phyloP scores from a whole-genome alignment of 1,140 invertebrate genomes.

The Euborellia annulipes region DNA sequence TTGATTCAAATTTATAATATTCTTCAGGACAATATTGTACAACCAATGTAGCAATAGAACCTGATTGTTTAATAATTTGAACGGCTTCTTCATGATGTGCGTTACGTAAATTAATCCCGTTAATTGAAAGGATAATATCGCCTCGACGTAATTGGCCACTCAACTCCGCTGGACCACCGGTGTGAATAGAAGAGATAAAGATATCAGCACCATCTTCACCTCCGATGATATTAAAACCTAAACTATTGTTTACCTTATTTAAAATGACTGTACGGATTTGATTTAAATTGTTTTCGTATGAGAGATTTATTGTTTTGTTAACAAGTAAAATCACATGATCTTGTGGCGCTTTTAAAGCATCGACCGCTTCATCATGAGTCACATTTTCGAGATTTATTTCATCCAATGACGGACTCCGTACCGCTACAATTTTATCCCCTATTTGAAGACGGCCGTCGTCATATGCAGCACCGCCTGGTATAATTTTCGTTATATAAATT shows the following conservation, averaged over 20 bases:
- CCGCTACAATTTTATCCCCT: slow-evolving; percentile 87
- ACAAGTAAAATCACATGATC: slow-evolving; percentile 80
- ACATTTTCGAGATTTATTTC: slow-evolving; percentile 90
- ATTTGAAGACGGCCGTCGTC: slow-evolving; percentile 81
- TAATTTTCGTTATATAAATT: slow-evolving; percentile 97
- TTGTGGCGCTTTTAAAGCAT: slow-evolving; percentile 84
- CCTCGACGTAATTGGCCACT: slow-evolving; percentile 77
- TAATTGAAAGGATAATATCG: slow-evolving; percentile 85
- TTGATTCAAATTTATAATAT: slow-evolving; percentile 96
- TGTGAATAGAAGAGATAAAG: slow-evolving; percentile 93
- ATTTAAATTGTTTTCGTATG: slow-evolving; percentile 31
- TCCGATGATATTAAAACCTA: slow-evolving; percentile 98
- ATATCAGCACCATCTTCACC: slow-evolving; percentile 98
- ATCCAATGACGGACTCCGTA: slow-evolving; percentile 71
- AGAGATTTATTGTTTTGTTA: slow-evolving; percentile 33
- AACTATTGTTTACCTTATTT: slow-evolving; percentile 57
- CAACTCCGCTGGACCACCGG: slow-evolving; percentile 88
- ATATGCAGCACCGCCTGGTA: slow-evolving; percentile 90
- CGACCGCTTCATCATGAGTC: slow-evolving; percentile 93
- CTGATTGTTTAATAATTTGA: slow-evolving; percentile 76
- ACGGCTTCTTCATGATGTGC: slow-evolving; percentile 96
- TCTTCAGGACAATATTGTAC: slow-evolving; percentile 93
- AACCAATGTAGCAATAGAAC: slow-evolving; percentile 79
- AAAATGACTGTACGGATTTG: slow-evolving; percentile 71
- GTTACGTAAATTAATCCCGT: slow-evolving; percentile 68